Evolutionary conservation across 2,797 vertebrate genomes (phyloP).

Genomic region (Tragopan temminckii): DNA sequence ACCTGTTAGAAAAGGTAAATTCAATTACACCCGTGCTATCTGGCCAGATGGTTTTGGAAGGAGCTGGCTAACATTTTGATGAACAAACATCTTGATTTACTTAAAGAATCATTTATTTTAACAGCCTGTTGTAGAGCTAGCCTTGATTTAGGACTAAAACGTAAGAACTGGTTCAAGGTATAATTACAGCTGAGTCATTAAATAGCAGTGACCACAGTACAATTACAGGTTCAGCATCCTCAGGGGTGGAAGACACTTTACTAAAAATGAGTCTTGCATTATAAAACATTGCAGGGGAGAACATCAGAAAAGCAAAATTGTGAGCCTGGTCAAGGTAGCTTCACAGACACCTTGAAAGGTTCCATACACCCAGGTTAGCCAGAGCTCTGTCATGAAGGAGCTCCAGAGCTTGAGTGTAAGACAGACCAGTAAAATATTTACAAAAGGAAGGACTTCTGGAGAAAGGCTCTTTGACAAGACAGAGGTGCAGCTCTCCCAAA

Average conservation of each 20-base stretch:
- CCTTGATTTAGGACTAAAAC: neutral
- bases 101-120: neutral
- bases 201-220: neutral
- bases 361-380: neutral
- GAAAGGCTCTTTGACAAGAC: neutral
- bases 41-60: neutral
- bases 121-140: neutral
- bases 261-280: neutral
- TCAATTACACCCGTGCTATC: neutral
- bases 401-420: neutral
- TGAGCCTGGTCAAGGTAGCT: neutral
- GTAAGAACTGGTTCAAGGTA: neutral
- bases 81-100: slow-evolving; percentile 15
- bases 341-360: neutral
- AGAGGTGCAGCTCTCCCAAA: neutral
- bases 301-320: neutral
- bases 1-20: neutral
- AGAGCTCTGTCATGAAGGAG: neutral
- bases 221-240: slow-evolving; percentile 24
- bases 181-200: neutral
- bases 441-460: neutral
- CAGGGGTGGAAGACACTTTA: neutral
- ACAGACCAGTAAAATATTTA: neutral
- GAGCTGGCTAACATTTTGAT: neutral
- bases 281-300: neutral